Percentiles rank a stretch among this genome's conserved stretches.
Evolutionary conservation across 2,797 vertebrate species (phyloP).

Genomic region (Coendou prehensilis): DNA sequence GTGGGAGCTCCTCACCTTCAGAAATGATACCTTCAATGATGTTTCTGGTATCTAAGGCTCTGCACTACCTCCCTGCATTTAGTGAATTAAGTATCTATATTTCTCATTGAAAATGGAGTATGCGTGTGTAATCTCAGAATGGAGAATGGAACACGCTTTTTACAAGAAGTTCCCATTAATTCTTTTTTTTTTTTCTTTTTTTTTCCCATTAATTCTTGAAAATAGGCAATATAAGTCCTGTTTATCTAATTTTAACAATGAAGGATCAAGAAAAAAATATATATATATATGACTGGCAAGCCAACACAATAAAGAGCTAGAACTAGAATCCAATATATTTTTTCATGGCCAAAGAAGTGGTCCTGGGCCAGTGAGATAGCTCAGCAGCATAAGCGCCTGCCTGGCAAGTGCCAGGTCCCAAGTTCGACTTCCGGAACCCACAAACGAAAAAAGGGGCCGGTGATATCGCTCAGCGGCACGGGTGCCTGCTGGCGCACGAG

Average conservation of each 20-base stretch:
- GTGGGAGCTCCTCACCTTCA: neutral
- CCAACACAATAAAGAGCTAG: neutral
- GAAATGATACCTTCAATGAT: neutral
- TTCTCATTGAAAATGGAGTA: neutral
- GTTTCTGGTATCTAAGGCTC: neutral
- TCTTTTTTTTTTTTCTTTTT: no score
- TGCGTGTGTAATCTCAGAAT: neutral
- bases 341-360: neutral
- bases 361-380: no score
- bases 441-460: no score
- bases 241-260: neutral
- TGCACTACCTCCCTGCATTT: neutral
- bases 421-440: no score
- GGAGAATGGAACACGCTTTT: neutral
- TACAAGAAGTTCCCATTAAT: neutral
- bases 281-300: neutral
- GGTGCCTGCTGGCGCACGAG: no score
- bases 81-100: neutral
- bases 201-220: neutral
- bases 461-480: no score
- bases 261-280: neutral
- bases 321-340: neutral
- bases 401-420: no score
- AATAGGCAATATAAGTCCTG: neutral
- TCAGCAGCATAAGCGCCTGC: no score